Conservation (phyloP, 2,113 vertebrate species). For the Potamarius usumacintae region DNA sequence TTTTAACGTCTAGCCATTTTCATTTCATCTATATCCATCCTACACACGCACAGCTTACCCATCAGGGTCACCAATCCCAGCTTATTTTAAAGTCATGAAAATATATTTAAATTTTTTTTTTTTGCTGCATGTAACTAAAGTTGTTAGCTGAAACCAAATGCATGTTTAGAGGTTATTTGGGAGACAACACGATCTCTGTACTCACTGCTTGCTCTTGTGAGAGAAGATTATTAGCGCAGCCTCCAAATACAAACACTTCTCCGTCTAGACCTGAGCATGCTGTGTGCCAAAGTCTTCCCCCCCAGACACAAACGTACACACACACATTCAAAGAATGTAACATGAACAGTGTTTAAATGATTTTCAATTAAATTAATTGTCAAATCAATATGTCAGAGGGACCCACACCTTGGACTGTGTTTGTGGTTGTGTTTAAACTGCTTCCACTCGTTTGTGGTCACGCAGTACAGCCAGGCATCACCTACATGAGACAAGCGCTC, state of each 20-base stretch:
- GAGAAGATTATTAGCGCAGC: conserved; percentile 95
- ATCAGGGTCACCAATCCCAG: too few species aligned
- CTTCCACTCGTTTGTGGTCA: conserved; percentile 90
- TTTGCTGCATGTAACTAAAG: background rate
- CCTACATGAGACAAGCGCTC: conserved; percentile 69
- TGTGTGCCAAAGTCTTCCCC: conserved; percentile 89
- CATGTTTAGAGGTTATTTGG: background rate
- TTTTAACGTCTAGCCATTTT: background rate
- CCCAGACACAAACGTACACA: conserved; percentile 5
- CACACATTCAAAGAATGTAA: background rate
- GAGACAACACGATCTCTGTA: conserved; percentile 16
- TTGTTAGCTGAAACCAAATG: background rate
- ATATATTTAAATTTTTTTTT: too few species aligned
- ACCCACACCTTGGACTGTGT: conserved; percentile 82
- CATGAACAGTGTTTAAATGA: background rate
- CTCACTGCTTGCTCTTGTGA: conserved; percentile 90
- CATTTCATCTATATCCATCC: too few species aligned
- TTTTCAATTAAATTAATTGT: background rate
- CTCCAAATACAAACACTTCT: conserved; percentile 94
- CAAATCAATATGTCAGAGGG: background rate
- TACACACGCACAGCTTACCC: too few species aligned
- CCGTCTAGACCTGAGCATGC: conserved; percentile 90
- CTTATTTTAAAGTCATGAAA: too few species aligned
- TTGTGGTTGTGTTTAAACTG: conserved; percentile 85
- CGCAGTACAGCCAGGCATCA: conserved; percentile 92